Percentiles rank a stretch among this genome's conserved stretches.
Evolutionary conservation across 30 jellyfish, hydroid and myxozoan genomes (phyloP).

Genomic region (Chrysaora quinquecirrha): DNA sequence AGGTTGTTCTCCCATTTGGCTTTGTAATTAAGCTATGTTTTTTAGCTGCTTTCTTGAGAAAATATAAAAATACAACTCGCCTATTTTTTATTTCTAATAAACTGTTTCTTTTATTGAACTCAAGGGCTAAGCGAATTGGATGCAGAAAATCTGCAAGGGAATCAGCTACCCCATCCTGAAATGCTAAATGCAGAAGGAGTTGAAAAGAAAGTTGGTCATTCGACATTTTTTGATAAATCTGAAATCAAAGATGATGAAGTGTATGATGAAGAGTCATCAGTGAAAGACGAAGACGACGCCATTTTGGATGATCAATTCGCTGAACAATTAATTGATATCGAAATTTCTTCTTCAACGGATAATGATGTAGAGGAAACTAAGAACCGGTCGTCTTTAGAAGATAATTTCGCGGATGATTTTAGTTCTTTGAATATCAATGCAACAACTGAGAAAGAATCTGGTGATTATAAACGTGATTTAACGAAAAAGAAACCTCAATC

Average conservation of each 20-base stretch:
- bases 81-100: no score
- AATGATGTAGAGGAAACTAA: background rate
- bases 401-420: conserved; percentile 23
- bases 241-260: background rate
- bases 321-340: background rate
- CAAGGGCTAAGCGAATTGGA: background rate
- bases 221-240: conserved; percentile 49
- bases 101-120: no score
- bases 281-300: background rate
- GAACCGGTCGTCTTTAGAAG: background rate
- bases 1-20: no score
- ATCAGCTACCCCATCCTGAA: background rate
- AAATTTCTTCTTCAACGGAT: background rate
- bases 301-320: background rate
- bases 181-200: background rate
- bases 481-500: no score
- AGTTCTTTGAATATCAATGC: conserved; percentile 49
- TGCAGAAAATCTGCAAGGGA: background rate
- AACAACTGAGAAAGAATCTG: conserved; percentile 3
- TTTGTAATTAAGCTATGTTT: no score
- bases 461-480: no score
- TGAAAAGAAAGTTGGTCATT: conserved; percentile 50
- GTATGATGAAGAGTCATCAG: background rate
- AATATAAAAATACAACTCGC: no score
- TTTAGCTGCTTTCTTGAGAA: no score